phyloP scores from a whole-genome alignment of 2,888 invertebrate species.

The Aromia moschata region DNA sequence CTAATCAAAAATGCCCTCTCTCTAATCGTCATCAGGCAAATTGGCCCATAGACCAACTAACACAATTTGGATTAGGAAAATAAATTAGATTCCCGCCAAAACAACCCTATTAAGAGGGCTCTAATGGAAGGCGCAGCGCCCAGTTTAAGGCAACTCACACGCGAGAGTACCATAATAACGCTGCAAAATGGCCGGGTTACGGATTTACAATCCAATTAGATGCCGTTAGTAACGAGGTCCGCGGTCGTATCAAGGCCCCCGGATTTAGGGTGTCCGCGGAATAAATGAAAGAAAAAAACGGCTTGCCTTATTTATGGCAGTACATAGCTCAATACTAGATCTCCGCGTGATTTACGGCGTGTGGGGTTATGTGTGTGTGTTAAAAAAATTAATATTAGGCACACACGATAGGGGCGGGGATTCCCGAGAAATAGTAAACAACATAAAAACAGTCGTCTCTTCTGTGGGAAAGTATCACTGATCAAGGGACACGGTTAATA shows the following conservation, averaged over 20 bases:
- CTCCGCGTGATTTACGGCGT: not conserved
- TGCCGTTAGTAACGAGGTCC: constrained; percentile 28
- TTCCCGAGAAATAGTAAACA: no score
- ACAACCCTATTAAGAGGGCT: constrained; percentile 38
- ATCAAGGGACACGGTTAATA: no score
- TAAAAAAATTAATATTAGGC: no score
- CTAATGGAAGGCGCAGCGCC: constrained; percentile 37
- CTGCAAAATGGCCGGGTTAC: constrained; percentile 31
- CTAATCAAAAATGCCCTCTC: constrained; percentile 15
- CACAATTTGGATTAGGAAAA: constrained; percentile 33
- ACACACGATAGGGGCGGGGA: no score
- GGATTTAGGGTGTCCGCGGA: constrained; percentile 10
- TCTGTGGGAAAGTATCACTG: no score
- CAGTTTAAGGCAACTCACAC: constrained; percentile 36
- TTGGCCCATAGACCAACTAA: constrained; percentile 24
- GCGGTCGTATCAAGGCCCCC: constrained; percentile 21
- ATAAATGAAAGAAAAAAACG: constrained; percentile 8
- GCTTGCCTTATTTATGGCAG: constrained; percentile 7
- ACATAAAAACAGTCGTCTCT: no score
- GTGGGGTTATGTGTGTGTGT: no score
- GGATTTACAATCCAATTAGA: constrained; percentile 40
- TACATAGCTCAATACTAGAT: not conserved
- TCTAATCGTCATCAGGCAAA: constrained; percentile 26
- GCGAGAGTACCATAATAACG: constrained; percentile 36
- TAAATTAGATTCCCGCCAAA: constrained; percentile 37